Percentiles rank a stretch among this genome's conserved stretches.
These are phyloP conservation scores for Pollimyrus isidori DNA, from an alignment of 2,113 vertebrate species.

Conservation along the genomic window DNA sequence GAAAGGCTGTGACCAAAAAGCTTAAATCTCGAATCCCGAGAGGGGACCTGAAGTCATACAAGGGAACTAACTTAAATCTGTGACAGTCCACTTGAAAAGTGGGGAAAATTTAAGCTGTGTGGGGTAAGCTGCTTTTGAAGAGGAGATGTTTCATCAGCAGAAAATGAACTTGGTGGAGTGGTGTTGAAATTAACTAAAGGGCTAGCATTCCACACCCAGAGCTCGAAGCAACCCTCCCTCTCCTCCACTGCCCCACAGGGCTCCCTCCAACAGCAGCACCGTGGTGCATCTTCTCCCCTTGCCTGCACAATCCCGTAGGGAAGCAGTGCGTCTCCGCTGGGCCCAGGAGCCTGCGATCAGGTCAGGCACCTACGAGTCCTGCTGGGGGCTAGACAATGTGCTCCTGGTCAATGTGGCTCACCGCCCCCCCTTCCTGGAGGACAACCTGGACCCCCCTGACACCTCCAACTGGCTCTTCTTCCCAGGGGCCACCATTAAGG, in stretches of 20 bases:
- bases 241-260: constrained; percentile 52
- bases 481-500: constrained; percentile 94
- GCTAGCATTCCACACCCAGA: not conserved
- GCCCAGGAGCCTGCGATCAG: constrained; percentile 71
- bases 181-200: not conserved
- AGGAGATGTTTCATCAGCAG: not conserved
- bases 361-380: constrained; percentile 87
- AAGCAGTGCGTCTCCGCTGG: constrained; percentile 80
- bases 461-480: constrained; percentile 98
- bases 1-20: not conserved
- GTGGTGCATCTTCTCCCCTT: constrained; percentile 87
- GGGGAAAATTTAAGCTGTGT: not conserved
- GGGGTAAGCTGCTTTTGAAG: not conserved
- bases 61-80: not conserved
- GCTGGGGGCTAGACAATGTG: constrained; percentile 92
- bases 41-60: not conserved
- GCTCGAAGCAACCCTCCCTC: not conserved
- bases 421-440: constrained; percentile 79
- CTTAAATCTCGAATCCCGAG: not conserved
- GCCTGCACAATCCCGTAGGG: constrained; percentile 67
- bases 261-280: constrained; percentile 86
- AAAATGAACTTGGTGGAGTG: not conserved
- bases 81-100: not conserved
- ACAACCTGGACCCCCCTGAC: constrained; percentile 85
- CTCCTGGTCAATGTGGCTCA: constrained; percentile 85